Conservation (phyloP, 1,140 invertebrate genomes). For the Drosophila ficusphila region DNA sequence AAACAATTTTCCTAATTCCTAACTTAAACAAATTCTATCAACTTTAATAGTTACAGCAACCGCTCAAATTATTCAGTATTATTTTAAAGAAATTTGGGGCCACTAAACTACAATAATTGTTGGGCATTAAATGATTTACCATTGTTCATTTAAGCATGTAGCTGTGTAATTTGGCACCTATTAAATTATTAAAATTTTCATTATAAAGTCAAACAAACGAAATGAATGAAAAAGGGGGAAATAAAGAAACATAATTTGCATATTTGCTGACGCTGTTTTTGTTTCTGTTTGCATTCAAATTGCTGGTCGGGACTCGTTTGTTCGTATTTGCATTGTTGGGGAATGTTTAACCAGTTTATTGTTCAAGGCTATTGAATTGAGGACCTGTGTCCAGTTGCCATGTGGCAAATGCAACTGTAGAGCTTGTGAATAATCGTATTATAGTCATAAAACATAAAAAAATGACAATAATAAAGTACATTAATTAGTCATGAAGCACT, state of each 20-base stretch:
- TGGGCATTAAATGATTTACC: conserved; percentile 46
- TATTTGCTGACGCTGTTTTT: conserved; percentile 31
- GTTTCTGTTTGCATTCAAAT: conserved; percentile 23
- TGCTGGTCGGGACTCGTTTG: conserved; percentile 12
- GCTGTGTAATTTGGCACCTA: conserved; percentile 31
- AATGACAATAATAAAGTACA: conserved; percentile 63
- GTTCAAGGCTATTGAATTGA: conserved; percentile 49
- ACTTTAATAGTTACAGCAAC: conserved; percentile 2
- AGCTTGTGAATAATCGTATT: conserved; percentile 49
- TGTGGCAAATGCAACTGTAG: conserved; percentile 16
- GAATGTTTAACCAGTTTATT: conserved; percentile 68
- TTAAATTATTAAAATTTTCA: conserved; percentile 76
- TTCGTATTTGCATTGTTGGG: conserved; percentile 36
- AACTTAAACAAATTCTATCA: background rate
- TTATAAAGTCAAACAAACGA: conserved; percentile 73
- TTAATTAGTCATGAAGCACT: conserved; percentile 63
- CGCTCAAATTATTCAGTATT: conserved; percentile 2
- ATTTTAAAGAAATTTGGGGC: background rate
- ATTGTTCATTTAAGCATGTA: conserved; percentile 13
- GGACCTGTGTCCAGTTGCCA: background rate
- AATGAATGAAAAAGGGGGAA: conserved; percentile 16
- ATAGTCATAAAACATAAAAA: too few species aligned
- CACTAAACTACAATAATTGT: conserved; percentile 44
- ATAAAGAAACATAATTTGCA: conserved; percentile 57
- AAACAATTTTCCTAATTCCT: background rate